Evolutionary conservation across 2,113 vertebrate species (phyloP).

Genomic region (Myanophis thanlyinensis): DNA sequence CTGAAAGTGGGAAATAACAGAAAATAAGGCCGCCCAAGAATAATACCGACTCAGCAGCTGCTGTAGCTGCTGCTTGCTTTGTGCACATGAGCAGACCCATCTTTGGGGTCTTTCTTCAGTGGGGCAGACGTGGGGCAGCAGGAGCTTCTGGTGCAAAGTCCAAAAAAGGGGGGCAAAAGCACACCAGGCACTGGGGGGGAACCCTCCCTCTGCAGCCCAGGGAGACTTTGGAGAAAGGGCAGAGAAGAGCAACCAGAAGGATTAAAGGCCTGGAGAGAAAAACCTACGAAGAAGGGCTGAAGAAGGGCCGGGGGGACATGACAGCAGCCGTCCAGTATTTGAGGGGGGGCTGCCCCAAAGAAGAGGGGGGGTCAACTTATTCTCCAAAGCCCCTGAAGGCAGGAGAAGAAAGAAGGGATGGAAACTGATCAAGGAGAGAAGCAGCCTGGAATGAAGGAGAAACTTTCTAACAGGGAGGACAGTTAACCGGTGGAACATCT

Average conservation of each 20-base stretch:
- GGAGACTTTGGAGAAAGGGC: background rate
- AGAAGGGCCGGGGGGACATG: too few species aligned
- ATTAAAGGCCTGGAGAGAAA: background rate
- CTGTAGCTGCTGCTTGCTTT: background rate
- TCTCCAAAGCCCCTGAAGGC: too few species aligned
- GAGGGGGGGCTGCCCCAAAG: background rate
- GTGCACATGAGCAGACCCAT: background rate
- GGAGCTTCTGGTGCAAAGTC: background rate
- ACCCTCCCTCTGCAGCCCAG: background rate
- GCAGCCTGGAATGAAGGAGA: too few species aligned
- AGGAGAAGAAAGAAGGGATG: too few species aligned
- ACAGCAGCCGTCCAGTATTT: too few species aligned
- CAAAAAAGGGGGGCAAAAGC: background rate
- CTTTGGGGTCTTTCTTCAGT: background rate
- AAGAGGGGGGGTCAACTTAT: too few species aligned
- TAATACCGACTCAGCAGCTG: background rate
- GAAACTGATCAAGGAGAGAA: too few species aligned
- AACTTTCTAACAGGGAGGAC: too few species aligned
- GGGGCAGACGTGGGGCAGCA: background rate
- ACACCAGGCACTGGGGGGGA: rapidly evolving
- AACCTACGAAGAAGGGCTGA: background rate
- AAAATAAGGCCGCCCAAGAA: background rate
- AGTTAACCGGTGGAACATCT: too few species aligned
- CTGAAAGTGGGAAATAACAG: background rate
- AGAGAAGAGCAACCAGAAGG: background rate